Evolutionary conservation across 2,113 vertebrate genomes (phyloP), one percentile per base, ranked within the genome.

Genomic region (Pachypanchax playfairii): DNA sequence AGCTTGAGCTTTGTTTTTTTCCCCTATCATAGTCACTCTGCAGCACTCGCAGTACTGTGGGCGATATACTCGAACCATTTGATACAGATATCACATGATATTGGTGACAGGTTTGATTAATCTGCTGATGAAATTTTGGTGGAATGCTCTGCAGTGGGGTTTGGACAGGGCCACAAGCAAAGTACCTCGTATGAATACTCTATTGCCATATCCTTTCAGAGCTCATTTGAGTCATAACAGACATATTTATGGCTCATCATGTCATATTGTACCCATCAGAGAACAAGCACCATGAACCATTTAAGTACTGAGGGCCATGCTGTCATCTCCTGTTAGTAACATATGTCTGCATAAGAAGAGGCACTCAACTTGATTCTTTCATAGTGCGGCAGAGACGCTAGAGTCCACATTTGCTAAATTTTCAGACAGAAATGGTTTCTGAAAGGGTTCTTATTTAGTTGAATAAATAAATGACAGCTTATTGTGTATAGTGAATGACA

Each of bases 221-320:
- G 87, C 85, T 82, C 62, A 84, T 88, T 87, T 88, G 78, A 88
- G 82, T 89, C 82, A 85, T 70, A 86, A 77, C 70, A 89, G 89
- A 88, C 87, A 87, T 88, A 85, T 88, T 89, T 87, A 88, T 89
- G 89, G 83, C 82, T 86, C 83, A 87, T 90, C 82, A 84, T 89
- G 81, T 87, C 84, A 82, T 78, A 85, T 87, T 65, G 71, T 81
- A 83, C 82, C 78, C 82, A 86, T 88, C 86, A 84, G 42, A 88
- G 83, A 67, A 80, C 82, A 77, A 81, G 85, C 66, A 87, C 87
- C 78, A 83, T 84, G 82, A 87, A 89, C 83, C 85, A 84, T 89
- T 86, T 88, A 89, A 90, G 85, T 90, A 90, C 89, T 88, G 68
- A 78, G 86, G 89, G 87, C 89, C 82, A 89, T 85, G 83, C 86